A percentile compares a stretch with the other conserved stretches of the same genome.
Evolutionary conservation across 2,797 vertebrate species (phyloP).

Genomic region (Pelochelys cantorii): DNA sequence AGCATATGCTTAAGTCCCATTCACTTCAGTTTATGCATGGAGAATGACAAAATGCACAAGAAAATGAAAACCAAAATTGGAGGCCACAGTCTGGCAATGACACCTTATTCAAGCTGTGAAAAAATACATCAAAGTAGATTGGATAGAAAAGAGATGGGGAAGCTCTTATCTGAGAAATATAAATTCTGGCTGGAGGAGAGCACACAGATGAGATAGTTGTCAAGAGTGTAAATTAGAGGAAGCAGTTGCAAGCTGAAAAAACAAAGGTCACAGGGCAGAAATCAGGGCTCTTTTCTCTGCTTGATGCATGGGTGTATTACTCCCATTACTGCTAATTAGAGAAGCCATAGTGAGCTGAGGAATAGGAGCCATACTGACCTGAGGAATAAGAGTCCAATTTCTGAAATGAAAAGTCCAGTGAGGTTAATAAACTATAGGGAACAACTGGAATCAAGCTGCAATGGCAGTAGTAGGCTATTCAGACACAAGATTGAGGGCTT

Average conservation of each 20-base stretch:
- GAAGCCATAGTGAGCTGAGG: background rate
- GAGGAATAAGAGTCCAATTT: background rate
- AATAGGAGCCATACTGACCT: background rate
- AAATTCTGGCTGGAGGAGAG: rapidly evolving
- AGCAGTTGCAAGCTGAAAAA: background rate
- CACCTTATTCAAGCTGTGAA: background rate
- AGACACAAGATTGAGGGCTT: rapidly evolving
- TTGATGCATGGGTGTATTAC: background rate
- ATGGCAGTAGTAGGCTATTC: background rate
- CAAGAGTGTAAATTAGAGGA: background rate
- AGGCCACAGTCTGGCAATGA: background rate
- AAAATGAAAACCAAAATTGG: background rate
- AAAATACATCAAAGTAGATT: background rate
- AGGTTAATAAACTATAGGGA: background rate
- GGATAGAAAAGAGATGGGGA: background rate
- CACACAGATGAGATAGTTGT: background rate
- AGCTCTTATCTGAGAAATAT: rapidly evolving
- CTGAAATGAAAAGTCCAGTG: background rate
- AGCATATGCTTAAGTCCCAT: rapidly evolving
- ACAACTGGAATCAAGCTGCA: background rate
- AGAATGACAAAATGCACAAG: background rate
- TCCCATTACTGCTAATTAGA: background rate
- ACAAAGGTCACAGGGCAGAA: background rate
- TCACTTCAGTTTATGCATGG: background rate
- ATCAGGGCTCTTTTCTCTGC: background rate